These are phyloP conservation scores for human DNA, from an alignment of 2,113 vertebrate genomes.

Conservation along the genomic window DNA sequence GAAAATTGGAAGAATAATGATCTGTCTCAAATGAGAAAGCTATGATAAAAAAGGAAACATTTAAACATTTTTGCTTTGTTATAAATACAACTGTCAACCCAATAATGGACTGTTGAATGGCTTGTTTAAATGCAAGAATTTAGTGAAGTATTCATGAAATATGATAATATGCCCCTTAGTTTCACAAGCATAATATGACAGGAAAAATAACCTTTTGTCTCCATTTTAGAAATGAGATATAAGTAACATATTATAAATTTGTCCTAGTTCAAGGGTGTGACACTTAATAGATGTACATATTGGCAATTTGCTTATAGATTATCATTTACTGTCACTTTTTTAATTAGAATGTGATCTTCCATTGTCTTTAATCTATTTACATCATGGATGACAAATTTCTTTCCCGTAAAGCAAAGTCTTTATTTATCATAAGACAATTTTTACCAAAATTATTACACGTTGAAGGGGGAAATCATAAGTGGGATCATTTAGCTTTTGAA, in stretches of 20 bases:
- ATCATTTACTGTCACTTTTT: slow-evolving; percentile 79
- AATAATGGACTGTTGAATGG: not conserved
- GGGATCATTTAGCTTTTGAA: slow-evolving; percentile 60
- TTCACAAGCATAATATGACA: slow-evolving; percentile 61
- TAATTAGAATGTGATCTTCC: slow-evolving; percentile 78
- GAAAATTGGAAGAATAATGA: not conserved
- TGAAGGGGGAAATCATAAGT: slow-evolving; percentile 14
- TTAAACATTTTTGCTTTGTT: not conserved
- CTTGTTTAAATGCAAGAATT: slow-evolving; percentile 52
- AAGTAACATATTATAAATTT: slow-evolving; percentile 67
- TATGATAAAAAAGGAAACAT: slow-evolving; percentile 19
- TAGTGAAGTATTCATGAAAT: slow-evolving; percentile 25
- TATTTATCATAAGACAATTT: slow-evolving; percentile 73
- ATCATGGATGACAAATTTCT: slow-evolving; percentile 77
- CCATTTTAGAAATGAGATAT: slow-evolving; percentile 69
- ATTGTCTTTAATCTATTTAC: slow-evolving; percentile 81
- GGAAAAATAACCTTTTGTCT: slow-evolving; percentile 69
- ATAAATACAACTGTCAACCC: slow-evolving; percentile 44
- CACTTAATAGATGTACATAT: slow-evolving; percentile 75
- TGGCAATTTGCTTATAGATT: slow-evolving; percentile 78
- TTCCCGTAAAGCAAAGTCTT: slow-evolving; percentile 71
- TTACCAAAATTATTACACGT: slow-evolving; percentile 40
- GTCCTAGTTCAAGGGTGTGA: slow-evolving; percentile 68
- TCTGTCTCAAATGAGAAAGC: not conserved
- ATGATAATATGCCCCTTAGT: not conserved